Conservation (phyloP, 2,113 vertebrate species). For the Ophiodon elongatus region DNA sequence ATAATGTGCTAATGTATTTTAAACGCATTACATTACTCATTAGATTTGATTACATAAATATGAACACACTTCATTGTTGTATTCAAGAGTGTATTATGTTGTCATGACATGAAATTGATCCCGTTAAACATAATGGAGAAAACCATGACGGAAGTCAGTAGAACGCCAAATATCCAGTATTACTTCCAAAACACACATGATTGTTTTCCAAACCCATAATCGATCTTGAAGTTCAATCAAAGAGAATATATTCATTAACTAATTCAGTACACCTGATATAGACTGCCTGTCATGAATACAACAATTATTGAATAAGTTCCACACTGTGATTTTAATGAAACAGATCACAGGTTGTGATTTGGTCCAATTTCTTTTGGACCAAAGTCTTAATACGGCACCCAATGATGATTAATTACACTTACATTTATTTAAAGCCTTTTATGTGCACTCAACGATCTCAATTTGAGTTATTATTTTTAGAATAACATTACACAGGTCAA, state of each 20-base stretch:
- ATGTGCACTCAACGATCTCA: neutral
- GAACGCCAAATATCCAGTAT: slow-evolving; percentile 30
- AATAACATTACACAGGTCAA: neutral
- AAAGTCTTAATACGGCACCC: neutral
- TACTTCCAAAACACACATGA: slow-evolving; percentile 26
- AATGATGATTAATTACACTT: neutral
- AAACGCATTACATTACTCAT: neutral
- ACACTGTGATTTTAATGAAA: neutral
- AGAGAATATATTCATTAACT: neutral
- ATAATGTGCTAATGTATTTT: slow-evolving; percentile 2
- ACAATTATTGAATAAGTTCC: neutral
- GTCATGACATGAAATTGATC: slow-evolving; percentile 25
- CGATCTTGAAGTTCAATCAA: neutral
- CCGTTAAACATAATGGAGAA: slow-evolving; percentile 19
- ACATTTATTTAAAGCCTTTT: neutral
- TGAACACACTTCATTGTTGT: neutral
- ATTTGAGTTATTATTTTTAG: neutral
- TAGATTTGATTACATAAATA: neutral
- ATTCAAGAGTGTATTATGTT: slow-evolving; percentile 7
- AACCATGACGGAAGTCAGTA: slow-evolving; percentile 23
- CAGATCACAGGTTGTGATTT: neutral
- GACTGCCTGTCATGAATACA: neutral
- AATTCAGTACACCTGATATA: neutral
- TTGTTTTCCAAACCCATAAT: slow-evolving; percentile 35
- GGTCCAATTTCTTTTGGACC: neutral